Evolutionary conservation across 2,113 vertebrate species (phyloP), one percentile per base, ranked within the genome.

Genomic region (Dicerorhinus sumatrensis): DNA sequence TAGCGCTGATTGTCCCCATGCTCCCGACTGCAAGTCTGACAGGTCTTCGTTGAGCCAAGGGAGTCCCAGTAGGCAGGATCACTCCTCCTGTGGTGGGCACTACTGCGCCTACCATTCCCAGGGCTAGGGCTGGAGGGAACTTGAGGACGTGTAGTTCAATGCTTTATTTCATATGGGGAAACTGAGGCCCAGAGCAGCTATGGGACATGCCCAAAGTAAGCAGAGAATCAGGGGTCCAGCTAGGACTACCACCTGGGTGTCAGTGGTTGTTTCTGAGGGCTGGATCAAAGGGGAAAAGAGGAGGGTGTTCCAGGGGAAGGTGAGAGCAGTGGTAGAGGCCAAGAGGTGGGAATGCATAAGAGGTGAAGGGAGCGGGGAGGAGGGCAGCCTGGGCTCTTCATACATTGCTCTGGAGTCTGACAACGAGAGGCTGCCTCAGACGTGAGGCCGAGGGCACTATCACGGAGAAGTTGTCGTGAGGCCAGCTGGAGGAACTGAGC

Each of bases 291-390:
- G 51, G 1, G 27, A 17, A 25, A 75, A 88, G 8, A 56, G 2
- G 11, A 85, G 27, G 13, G 36, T 33, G 33, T 29, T 10, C 12
- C 33, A 14, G 23, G n/a, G 5, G 27, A 77, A 12, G 27, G 48
- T 0, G 9, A 84, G 62, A 48, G 42, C 51, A 36, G 69, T 58
- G n/a, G 8, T 11, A 17, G 27, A 31, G 16, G 13, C 48, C 31
- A n/a, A n/a, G 21, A 27, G 20, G 33, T 4, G 2, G n/a, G 58
- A 51, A 60, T 0, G 16, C 2, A 7, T 13, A 3, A 0, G 5
- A 11, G 33, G 6, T 46, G 33, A 25, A 29, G 17, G 18, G 16
- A 23, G 2, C 20, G 9, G 36, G 23, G 17, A 33, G 6, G 16
- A 62, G 65, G 69, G 58, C 27, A 79, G 36, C 56, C 14, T 31